Conservation (phyloP, 2,888 invertebrate species). For the Liodrosophila aerea region DNA sequence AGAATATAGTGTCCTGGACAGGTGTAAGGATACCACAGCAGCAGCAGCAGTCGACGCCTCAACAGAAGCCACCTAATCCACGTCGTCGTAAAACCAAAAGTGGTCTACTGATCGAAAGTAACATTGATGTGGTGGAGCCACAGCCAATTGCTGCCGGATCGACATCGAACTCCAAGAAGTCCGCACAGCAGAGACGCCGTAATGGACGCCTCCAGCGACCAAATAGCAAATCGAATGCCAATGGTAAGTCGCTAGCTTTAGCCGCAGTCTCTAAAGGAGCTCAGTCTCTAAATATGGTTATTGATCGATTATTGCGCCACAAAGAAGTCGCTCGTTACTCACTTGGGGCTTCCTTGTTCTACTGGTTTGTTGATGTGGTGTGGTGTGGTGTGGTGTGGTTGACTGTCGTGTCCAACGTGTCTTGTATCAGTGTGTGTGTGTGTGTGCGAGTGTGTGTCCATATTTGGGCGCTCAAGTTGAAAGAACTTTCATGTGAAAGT, state of each 20-base stretch:
- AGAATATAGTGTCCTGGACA: constrained; percentile 75
- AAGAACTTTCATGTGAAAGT: constrained; percentile 80
- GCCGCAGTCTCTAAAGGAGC: constrained; percentile 19
- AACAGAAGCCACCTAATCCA: constrained; percentile 25
- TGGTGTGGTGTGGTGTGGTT: constrained; percentile 1
- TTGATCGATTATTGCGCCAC: constrained; percentile 65
- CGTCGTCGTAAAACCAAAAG: constrained; percentile 79
- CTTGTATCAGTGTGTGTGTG: constrained; percentile 12
- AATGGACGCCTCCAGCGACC: constrained; percentile 68
- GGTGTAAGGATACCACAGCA: constrained; percentile 59
- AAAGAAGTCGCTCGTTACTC: constrained; percentile 60
- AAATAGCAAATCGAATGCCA: constrained; percentile 54
- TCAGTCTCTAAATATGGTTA: constrained; percentile 65
- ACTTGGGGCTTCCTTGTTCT: constrained; percentile 43
- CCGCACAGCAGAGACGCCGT: constrained; percentile 64
- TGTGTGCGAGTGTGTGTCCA: constrained; percentile 31
- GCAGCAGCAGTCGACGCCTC: constrained; percentile 23
- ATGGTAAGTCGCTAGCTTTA: constrained; percentile 49
- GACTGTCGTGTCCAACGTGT: constrained; percentile 57
- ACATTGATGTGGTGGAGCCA: constrained; percentile 58
- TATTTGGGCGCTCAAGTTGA: constrained; percentile 78
- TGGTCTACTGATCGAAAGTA: constrained; percentile 79
- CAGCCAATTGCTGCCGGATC: constrained; percentile 35
- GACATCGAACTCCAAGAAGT: constrained; percentile 50
- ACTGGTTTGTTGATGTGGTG: neutral